Conservation (phyloP, 2,888 invertebrate genomes). For the Tipula lateralis region DNA sequence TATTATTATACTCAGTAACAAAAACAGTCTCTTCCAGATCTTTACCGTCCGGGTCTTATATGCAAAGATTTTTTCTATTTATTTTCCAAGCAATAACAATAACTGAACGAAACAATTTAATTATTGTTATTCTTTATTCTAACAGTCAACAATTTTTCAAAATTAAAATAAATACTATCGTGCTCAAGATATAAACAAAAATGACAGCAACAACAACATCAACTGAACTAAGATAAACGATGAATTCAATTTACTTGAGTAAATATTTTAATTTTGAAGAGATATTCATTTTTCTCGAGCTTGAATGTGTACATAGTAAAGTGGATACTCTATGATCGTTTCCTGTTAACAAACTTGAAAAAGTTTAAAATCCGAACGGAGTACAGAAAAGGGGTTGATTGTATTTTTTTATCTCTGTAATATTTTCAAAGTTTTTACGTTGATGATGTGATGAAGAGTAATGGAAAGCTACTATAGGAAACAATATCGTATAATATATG, state of each 20-base stretch:
- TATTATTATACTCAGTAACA: no score
- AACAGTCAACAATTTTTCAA: neutral
- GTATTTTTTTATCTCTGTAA: neutral
- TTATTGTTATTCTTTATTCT: neutral
- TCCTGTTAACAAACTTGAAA: neutral
- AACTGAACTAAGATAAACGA: neutral
- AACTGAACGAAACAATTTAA: neutral
- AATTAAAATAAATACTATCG: neutral
- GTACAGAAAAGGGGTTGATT: neutral
- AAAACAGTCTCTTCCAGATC: no score
- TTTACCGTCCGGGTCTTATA: no score
- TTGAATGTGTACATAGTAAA: neutral
- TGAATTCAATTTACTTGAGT: neutral
- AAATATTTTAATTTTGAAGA: neutral
- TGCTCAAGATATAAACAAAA: neutral
- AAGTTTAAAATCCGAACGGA: neutral
- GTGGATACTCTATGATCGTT: neutral
- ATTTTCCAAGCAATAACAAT: neutral
- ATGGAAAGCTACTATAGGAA: neutral
- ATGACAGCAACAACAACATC: neutral
- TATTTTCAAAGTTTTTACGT: neutral
- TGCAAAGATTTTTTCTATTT: no score
- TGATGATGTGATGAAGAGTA: neutral
- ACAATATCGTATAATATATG: neutral
- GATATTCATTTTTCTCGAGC: neutral